Evolutionary conservation across 2,113 vertebrate genomes (phyloP).

Genomic region (Formicarius rufipectus): DNA sequence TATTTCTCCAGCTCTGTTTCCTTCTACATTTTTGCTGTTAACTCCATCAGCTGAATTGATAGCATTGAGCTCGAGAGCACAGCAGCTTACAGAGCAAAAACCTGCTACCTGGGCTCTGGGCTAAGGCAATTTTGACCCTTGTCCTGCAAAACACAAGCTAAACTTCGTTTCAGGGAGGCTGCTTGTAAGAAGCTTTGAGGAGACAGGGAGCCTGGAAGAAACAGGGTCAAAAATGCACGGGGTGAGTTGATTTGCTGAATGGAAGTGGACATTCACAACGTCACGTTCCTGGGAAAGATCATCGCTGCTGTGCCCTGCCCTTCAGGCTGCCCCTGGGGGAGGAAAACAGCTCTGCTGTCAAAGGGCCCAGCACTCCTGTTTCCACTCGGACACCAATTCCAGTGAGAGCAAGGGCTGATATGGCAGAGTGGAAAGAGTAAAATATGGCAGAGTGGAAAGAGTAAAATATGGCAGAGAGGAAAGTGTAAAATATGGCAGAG

Average conservation of each 20-base stretch:
- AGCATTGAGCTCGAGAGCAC: neutral
- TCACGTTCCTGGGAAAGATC: neutral
- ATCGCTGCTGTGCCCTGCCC: accelerated
- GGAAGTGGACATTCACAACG: neutral
- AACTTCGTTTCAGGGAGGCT: neutral
- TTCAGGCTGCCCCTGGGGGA: neutral
- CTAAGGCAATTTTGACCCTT: neutral
- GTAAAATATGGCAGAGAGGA: neutral
- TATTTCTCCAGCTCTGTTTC: conserved; percentile 24
- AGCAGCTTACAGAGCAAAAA: neutral
- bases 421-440: neutral
- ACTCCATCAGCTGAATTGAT: conserved; percentile 41
- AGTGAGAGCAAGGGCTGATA: neutral
- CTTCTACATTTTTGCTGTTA: conserved; percentile 63
- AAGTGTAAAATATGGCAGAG: neutral
- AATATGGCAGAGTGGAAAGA: neutral
- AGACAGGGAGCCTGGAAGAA: neutral
- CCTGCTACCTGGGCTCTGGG: neutral
- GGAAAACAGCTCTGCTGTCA: neutral
- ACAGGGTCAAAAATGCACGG: neutral
- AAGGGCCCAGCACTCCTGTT: neutral
- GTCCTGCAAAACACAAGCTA: neutral
- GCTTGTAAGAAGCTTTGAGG: neutral
- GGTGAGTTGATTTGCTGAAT: neutral
- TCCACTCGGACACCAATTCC: neutral